A percentile compares a stretch with the other conserved stretches of the same genome.
These are phyloP conservation scores for Cyclopterus lumpus DNA, from an alignment of 2,797 vertebrate species.

Conservation along the genomic window DNA sequence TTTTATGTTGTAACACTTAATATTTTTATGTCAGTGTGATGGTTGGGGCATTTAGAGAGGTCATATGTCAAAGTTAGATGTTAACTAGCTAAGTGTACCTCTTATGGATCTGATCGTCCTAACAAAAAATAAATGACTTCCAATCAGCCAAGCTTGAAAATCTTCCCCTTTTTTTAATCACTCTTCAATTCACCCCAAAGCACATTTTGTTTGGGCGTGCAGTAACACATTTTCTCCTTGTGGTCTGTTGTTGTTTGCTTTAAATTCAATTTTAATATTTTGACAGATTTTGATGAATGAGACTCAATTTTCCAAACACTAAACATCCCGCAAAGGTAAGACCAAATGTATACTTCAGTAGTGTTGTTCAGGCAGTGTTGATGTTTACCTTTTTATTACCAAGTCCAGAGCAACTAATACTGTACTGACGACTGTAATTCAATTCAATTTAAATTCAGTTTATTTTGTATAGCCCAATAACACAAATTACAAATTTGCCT, in stretches of 20 bases:
- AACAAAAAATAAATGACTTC: conserved; percentile 33
- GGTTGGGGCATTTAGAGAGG: conserved; percentile 53
- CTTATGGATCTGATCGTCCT: conserved; percentile 20
- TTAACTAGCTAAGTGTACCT: conserved; percentile 52
- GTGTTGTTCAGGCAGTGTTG: not conserved
- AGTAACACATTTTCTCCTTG: not conserved
- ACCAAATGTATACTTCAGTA: not conserved
- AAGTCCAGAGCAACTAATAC: not conserved
- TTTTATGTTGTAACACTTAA: conserved; percentile 72
- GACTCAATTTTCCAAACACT: not conserved
- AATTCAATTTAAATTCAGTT: no score
- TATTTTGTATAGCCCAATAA: no score
- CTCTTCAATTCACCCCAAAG: conserved; percentile 30
- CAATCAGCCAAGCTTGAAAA: conserved; percentile 22
- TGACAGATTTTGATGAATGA: conserved; percentile 25
- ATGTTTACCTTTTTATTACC: conserved; percentile 10
- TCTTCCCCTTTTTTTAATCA: no score
- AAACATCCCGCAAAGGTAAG: conserved; percentile 14
- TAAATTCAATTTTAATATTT: not conserved
- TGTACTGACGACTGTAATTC: not conserved
- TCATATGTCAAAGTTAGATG: conserved; percentile 59
- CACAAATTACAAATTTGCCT: no score
- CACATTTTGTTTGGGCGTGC: conserved; percentile 3
- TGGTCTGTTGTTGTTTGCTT: conserved; percentile 20
- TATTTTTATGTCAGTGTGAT: conserved; percentile 74